Conservation (phyloP, 2,888 invertebrate genomes). For the Morpho deidamia region DNA sequence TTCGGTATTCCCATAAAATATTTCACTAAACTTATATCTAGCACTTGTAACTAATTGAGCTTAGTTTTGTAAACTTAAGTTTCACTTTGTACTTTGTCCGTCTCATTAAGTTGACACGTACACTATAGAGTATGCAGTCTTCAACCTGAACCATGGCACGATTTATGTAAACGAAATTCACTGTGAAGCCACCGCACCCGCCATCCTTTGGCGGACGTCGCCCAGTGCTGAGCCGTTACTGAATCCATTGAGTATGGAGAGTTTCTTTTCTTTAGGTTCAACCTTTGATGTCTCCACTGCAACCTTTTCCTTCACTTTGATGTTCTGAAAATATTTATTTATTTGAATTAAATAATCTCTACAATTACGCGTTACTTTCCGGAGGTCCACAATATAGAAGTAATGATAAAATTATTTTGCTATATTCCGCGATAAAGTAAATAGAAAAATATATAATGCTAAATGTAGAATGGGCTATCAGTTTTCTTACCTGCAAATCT, state of each 20-base stretch:
- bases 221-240: conserved; percentile 57
- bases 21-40: conserved; percentile 1
- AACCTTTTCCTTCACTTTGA: conserved; percentile 42
- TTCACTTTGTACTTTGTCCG: conserved; percentile 20
- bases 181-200: conserved; percentile 69
- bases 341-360: no score
- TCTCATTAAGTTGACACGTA: conserved; percentile 8
- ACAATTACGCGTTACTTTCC: no score
- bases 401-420: background rate
- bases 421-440: no score
- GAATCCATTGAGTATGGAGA: conserved; percentile 63
- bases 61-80: conserved; percentile 9
- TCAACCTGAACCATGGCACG: conserved; percentile 13
- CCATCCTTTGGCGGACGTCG: conserved; percentile 66
- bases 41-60: conserved; percentile 25
- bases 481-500: no score
- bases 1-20: no score
- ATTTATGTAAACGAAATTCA: conserved; percentile 31
- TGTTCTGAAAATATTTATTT: conserved; percentile 14
- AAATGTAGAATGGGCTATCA: no score
- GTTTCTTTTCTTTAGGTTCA: conserved; percentile 56
- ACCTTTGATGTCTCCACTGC: conserved; percentile 32
- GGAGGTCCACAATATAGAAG: no score
- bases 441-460: no score
- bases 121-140: conserved; percentile 1